Percentiles rank a stretch among this genome's conserved stretches.
Evolutionary conservation across 2,888 invertebrate species (phyloP).

Genomic region (Pardosa pseudoannulata): DNA sequence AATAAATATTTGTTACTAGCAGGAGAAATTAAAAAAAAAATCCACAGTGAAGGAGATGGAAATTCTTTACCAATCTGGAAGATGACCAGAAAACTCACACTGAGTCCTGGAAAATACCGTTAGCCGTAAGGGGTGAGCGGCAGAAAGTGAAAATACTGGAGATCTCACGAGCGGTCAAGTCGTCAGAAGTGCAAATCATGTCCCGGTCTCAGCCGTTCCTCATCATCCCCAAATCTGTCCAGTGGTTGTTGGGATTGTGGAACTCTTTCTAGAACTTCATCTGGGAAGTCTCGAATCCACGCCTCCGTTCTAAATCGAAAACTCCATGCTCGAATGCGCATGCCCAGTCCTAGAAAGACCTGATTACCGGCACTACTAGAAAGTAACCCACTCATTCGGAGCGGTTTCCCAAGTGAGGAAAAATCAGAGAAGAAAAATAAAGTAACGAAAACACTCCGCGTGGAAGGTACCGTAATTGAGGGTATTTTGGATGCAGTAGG

Average conservation of each 20-base stretch:
- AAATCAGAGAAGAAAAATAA: conserved; percentile 20
- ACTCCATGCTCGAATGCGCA: conserved; percentile 39
- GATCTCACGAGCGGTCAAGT: too few relatives aligned
- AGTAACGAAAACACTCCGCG: conserved; percentile 12
- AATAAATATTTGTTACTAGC: too few relatives aligned
- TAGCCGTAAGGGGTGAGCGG: too few relatives aligned
- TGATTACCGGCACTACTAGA: conserved; percentile 53
- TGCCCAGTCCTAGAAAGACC: conserved; percentile 50
- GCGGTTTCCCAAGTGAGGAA: conserved; percentile 30
- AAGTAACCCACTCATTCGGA: conserved; percentile 38
- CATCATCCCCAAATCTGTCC: not conserved
- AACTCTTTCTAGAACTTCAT: conserved; percentile 27
- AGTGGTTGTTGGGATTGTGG: not conserved
- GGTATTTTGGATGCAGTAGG: conserved; percentile 15
- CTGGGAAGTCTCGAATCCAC: conserved; percentile 29
- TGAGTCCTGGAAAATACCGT: too few relatives aligned
- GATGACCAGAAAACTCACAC: too few relatives aligned
- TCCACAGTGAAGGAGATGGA: too few relatives aligned
- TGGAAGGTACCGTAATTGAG: conserved; percentile 36
- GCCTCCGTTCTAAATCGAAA: conserved; percentile 56
- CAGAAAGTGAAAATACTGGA: too few relatives aligned
- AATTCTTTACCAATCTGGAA: too few relatives aligned
- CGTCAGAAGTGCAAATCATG: not conserved
- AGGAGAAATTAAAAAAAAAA: too few relatives aligned
- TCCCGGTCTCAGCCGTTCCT: not conserved